A percentile compares a stretch with the other conserved stretches of the same genome.
Evolutionary conservation across 2,888 invertebrate genomes (phyloP).

Genomic region (Trissolcus japonicus): DNA sequence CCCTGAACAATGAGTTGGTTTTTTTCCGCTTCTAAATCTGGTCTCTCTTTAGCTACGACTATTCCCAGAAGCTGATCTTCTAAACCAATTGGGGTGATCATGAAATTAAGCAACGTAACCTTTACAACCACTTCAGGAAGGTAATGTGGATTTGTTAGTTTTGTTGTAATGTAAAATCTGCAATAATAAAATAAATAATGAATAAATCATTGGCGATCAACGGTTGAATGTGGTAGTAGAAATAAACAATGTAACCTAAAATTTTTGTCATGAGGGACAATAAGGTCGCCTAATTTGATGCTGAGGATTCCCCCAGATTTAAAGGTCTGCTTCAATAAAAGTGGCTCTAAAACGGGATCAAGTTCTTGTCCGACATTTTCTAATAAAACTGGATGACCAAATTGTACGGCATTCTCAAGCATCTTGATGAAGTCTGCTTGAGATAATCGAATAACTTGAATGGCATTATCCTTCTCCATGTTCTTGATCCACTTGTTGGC

Average conservation of each 20-base stretch:
- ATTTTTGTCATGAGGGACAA: slow-evolving; percentile 91
- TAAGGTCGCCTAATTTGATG: slow-evolving; percentile 93
- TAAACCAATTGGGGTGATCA: slow-evolving; percentile 92
- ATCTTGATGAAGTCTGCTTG: slow-evolving; percentile 90
- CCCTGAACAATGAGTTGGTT: slow-evolving; percentile 91
- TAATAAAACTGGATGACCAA: slow-evolving; percentile 90
- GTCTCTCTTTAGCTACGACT: slow-evolving; percentile 93
- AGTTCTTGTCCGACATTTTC: slow-evolving; percentile 95
- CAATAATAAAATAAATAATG: not conserved
- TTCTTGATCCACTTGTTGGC: slow-evolving; percentile 97
- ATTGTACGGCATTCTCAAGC: slow-evolving; percentile 90
- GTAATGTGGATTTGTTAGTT: slow-evolving; percentile 94
- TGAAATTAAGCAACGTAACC: slow-evolving; percentile 94
- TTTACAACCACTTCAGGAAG: slow-evolving; percentile 95
- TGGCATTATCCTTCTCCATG: slow-evolving; percentile 89
- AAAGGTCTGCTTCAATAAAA: slow-evolving; percentile 91
- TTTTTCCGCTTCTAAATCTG: slow-evolving; percentile 94
- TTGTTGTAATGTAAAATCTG: slow-evolving; percentile 95
- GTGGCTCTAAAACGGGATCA: slow-evolving; percentile 92
- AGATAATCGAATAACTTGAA: slow-evolving; percentile 87
- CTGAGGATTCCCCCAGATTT: slow-evolving; percentile 90
- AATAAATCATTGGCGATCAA: not conserved
- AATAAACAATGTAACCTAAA: slow-evolving; percentile 79
- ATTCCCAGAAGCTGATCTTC: slow-evolving; percentile 93
- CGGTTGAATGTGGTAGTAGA: not conserved